These are phyloP conservation scores for Dorcus parallelipipedus DNA, from an alignment of 2,888 invertebrate genomes.

Conservation along the genomic window DNA sequence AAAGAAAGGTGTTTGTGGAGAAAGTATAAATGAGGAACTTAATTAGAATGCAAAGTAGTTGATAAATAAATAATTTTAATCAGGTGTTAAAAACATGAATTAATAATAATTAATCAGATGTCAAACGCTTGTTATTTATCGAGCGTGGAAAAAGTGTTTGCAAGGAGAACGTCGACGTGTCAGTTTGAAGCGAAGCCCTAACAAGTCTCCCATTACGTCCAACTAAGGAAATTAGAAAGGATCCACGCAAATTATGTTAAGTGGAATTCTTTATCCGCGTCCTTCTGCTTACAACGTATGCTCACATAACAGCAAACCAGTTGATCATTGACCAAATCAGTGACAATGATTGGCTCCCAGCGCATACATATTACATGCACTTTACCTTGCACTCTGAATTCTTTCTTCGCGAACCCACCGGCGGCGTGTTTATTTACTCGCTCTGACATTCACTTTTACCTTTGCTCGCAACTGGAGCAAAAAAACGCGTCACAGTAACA, in stretches of 20 bases:
- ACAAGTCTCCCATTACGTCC: neutral
- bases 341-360: conserved; percentile 15
- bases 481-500: conserved; percentile 13
- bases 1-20: too few species aligned
- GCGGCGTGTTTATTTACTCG: neutral
- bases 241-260: conserved; percentile 17
- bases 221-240: conserved; percentile 20
- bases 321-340: conserved; percentile 17
- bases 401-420: conserved; percentile 10
- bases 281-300: conserved; percentile 14
- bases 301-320: conserved; percentile 12
- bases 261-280: conserved; percentile 21
- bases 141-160: too few species aligned
- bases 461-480: conserved; percentile 13
- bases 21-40: too few species aligned
- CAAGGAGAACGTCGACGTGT: too few species aligned
- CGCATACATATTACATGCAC: conserved; percentile 9
- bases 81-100: too few species aligned
- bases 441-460: conserved; percentile 18
- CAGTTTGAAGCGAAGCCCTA: too few species aligned
- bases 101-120: too few species aligned
- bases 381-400: conserved; percentile 19
- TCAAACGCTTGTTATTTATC: too few species aligned
- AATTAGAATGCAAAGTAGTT: too few species aligned
- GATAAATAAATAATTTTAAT: too few species aligned